These are phyloP conservation scores for Halcyon senegalensis DNA, from an alignment of 2,113 vertebrate species.

Conservation along the genomic window DNA sequence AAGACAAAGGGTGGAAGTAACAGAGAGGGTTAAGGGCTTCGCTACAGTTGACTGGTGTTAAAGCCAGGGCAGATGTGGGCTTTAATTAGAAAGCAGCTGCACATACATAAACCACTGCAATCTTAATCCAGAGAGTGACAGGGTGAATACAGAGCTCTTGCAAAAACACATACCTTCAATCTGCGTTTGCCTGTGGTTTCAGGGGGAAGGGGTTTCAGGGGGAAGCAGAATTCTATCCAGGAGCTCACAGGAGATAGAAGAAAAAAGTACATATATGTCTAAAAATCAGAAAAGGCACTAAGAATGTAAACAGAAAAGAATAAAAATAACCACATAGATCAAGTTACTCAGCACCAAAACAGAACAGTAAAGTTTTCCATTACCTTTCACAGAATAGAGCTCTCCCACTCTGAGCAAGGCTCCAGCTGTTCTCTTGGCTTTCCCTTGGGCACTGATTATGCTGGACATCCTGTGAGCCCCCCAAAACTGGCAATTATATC, in stretches of 20 bases:
- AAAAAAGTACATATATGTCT: constrained; percentile 19
- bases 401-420: not conserved
- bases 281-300: constrained; percentile 38
- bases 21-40: constrained; percentile 31
- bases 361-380: constrained; percentile 68
- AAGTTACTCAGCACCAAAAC: constrained; percentile 64
- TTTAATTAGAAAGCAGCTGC: constrained; percentile 61
- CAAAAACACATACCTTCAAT: constrained; percentile 20
- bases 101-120: constrained; percentile 37
- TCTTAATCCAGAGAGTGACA: constrained; percentile 14
- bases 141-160: not conserved
- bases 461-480: not conserved
- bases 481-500: not conserved
- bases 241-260: not conserved
- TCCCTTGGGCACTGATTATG: constrained; percentile 7
- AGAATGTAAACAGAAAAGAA: constrained; percentile 71
- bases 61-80: constrained; percentile 11
- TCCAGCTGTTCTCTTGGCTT: constrained; percentile 35
- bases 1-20: not conserved
- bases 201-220: not conserved
- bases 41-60: not conserved
- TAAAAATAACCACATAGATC: constrained; percentile 67
- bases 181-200: constrained; percentile 2
- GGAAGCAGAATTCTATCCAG: not conserved
- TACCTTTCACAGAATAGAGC: constrained; percentile 56